Base-by-base conservation (phyloP, 2,113 vertebrate genomes). In the Polypterus bichir region DNA sequence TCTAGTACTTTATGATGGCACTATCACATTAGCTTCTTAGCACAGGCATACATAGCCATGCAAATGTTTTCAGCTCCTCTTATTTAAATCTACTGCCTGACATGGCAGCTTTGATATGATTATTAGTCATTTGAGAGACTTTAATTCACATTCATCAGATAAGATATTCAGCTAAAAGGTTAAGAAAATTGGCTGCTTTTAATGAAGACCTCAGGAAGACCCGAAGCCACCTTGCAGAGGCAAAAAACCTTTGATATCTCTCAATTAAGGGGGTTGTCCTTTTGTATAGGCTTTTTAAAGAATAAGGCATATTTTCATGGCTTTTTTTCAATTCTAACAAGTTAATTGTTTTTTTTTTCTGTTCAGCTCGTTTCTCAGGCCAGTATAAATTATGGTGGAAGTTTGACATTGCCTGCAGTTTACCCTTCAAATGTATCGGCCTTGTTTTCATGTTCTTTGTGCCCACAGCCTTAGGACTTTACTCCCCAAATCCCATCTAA, bases 81-180 rank as follows among this genome's bases (percentile, higher is more conserved):
- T 94, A 94, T 92, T 94, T 92, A 94, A 97, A 96, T 94, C 91
- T 92, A 89, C 89, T 84, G 87, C 88, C 84, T 92, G 92, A 95
- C 91, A 92, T 82, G 89, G 89, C 91, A 93, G 91, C 89, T 91
- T 91, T 94, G 91, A 94, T 93, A 92, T 95, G 93, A 95, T 97
- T 93, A 94, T 93, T 91, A 92, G 88, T 89, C 90, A 90, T 93
- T 88, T 90, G 85, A 92, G 88, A 83, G 88, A 93, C 89, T 92
- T 89, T 88, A 91, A 89, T 91, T 91, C 89, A 88, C 79, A 80
- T 88, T 70, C 88, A 89, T 92, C 90, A 91, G 89, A 94, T 90
- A 89, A 86, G 81, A 82, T 83, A 82, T 89, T 89, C 86, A 86
- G 84, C 86, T 79, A 83, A 88, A 87, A 93, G 86, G 88, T 91